phyloP scores from a whole-genome alignment of 2,797 vertebrate species.

The Pseudocheirus occidentalis region DNA sequence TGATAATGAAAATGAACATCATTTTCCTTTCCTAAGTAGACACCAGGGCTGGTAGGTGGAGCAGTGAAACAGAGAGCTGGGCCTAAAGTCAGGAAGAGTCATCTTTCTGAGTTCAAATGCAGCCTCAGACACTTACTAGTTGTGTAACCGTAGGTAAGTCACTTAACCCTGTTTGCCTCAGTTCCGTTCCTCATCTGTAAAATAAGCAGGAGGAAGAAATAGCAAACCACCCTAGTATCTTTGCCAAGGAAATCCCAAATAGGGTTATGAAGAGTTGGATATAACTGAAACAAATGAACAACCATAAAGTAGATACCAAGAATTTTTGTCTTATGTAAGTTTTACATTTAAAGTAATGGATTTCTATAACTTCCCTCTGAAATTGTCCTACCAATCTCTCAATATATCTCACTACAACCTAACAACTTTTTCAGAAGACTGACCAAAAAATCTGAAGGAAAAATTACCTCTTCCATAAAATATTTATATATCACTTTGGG shows the following conservation, averaged over 20 bases:
- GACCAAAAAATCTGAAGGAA: conserved; percentile 46
- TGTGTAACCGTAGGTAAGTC: too few species aligned
- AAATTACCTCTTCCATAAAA: conserved; percentile 45
- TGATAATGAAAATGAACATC: background rate
- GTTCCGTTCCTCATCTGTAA: background rate
- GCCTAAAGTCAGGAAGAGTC: background rate
- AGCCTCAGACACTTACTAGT: too few species aligned
- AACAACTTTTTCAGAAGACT: conserved; percentile 42
- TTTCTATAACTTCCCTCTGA: conserved; percentile 35
- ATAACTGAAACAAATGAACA: conserved; percentile 22
- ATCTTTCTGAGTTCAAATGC: background rate
- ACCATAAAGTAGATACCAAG: conserved; percentile 38
- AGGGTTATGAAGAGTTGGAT: background rate
- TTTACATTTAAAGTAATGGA: conserved; percentile 40
- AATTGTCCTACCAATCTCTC: background rate
- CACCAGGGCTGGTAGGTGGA: background rate
- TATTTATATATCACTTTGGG: conserved; percentile 24
- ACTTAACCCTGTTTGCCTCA: background rate
- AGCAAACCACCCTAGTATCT: conserved; percentile 4
- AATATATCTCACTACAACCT: conserved; percentile 38
- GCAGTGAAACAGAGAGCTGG: background rate
- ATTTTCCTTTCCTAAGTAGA: background rate
- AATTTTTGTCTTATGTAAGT: background rate
- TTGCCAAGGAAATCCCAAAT: background rate
- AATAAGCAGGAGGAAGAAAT: conserved; percentile 33